Evolutionary conservation across 2,113 vertebrate species (phyloP).

Genomic region (Morone chrysops): DNA sequence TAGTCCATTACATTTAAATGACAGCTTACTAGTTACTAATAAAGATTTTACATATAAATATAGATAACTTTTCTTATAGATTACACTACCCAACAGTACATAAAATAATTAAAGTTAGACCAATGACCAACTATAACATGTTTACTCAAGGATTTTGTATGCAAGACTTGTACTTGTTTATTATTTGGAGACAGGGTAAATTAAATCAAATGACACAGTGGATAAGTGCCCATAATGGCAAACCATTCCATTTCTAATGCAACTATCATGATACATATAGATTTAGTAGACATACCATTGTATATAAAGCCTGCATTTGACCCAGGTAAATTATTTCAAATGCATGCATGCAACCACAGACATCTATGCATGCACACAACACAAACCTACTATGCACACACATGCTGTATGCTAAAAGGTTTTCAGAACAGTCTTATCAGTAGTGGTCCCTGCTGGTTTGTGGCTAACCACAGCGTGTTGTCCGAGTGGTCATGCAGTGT

Average conservation of each 20-base stretch:
- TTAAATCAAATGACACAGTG: background rate
- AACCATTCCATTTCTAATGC: background rate
- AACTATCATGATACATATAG: background rate
- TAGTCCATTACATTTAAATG: background rate
- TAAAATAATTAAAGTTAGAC: background rate
- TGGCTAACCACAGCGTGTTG: slow-evolving; percentile 42
- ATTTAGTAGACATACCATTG: too few species aligned
- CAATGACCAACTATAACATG: background rate
- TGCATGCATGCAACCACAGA: background rate
- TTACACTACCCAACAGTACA: background rate
- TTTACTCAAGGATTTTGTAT: background rate
- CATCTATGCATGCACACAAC: background rate
- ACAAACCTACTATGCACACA: background rate
- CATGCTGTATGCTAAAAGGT: slow-evolving; percentile 15
- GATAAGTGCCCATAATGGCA: background rate
- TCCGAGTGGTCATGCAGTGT: slow-evolving; percentile 45
- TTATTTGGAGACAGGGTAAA: background rate
- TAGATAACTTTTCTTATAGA: background rate
- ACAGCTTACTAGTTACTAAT: background rate
- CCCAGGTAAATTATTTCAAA: background rate
- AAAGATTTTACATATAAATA: background rate
- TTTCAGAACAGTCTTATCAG: slow-evolving; percentile 28
- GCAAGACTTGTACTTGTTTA: background rate
- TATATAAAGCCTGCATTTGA: background rate
- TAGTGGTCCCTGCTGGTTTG: slow-evolving; percentile 29